A percentile compares a stretch with the other conserved stretches of the same genome.
phyloP scores from a whole-genome alignment of 2,113 vertebrate species.

The Myxocyprinus asiaticus region DNA sequence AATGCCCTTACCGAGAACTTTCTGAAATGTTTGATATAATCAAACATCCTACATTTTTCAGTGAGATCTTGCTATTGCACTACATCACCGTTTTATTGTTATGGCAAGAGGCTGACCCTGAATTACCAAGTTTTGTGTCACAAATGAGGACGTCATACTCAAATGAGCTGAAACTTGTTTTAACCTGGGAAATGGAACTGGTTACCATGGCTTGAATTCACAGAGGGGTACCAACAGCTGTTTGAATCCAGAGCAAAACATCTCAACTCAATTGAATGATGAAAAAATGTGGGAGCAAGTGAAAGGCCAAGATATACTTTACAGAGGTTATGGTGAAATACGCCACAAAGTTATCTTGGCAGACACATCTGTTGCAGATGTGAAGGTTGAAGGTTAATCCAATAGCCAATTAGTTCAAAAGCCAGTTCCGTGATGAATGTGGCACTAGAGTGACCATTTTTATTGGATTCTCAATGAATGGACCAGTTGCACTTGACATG shows the following conservation, averaged over 20 bases:
- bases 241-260: not conserved
- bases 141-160: conserved; percentile 59
- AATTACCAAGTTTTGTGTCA: conserved; percentile 49
- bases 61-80: conserved; percentile 47
- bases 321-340: conserved; percentile 54
- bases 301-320: conserved; percentile 55
- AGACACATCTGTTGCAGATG: no score
- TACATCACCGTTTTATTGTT: conserved; percentile 66
- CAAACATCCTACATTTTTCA: rapidly evolving
- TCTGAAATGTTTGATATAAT: rapidly evolving
- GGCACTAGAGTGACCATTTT: conserved; percentile 62
- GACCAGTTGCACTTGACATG: conserved; percentile 68
- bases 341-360: conserved; percentile 30
- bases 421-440: conserved; percentile 49
- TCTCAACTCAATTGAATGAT: conserved; percentile 59
- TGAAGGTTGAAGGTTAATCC: conserved; percentile 58
- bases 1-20: not conserved
- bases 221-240: conserved; percentile 46
- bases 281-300: conserved; percentile 62
- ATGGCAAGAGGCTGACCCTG: conserved; percentile 50
- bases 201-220: conserved; percentile 59
- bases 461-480: conserved; percentile 67
- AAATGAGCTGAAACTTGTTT: conserved; percentile 61
- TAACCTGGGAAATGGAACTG: conserved; percentile 61
- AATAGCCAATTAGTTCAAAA: conserved; percentile 59